Evolutionary conservation across 2,113 vertebrate genomes (phyloP).

Genomic region (Colinus virginianus): DNA sequence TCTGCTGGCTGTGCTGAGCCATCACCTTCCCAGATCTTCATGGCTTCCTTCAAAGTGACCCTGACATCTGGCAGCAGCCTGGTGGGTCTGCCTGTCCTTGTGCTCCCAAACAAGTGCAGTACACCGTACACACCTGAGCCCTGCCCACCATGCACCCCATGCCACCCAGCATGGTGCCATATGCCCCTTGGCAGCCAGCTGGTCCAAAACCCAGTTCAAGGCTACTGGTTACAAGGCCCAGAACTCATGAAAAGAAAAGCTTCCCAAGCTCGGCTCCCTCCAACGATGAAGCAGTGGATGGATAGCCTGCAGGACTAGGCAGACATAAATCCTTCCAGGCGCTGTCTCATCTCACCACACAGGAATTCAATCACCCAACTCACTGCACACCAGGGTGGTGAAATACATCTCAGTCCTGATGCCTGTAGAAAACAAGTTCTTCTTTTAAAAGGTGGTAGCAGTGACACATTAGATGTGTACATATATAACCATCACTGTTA

Average conservation of each 20-base stretch:
- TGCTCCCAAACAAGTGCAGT: not conserved
- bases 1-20: rapidly evolving
- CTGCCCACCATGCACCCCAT: not conserved
- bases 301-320: not conserved
- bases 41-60: not conserved
- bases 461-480: not conserved
- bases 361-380: slow-evolving; percentile 57
- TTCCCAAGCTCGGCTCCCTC: not conserved
- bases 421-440: slow-evolving; percentile 24
- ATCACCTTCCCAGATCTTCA: not conserved
- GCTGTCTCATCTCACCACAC: slow-evolving; percentile 38
- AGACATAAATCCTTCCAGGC: slow-evolving; percentile 41
- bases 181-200: rapidly evolving
- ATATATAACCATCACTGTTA: not conserved
- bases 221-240: not conserved
- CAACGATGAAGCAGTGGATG: not conserved
- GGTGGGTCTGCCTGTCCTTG: not conserved
- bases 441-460: slow-evolving; percentile 12
- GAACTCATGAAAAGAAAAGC: not conserved
- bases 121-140: not conserved
- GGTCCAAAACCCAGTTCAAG: not conserved
- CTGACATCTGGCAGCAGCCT: not conserved
- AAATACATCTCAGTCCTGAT: slow-evolving; percentile 31
- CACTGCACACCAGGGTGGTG: not conserved
- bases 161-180: rapidly evolving